These are phyloP conservation scores for Channa maculata DNA, from an alignment of 2,113 vertebrate species.

Conservation along the genomic window DNA sequence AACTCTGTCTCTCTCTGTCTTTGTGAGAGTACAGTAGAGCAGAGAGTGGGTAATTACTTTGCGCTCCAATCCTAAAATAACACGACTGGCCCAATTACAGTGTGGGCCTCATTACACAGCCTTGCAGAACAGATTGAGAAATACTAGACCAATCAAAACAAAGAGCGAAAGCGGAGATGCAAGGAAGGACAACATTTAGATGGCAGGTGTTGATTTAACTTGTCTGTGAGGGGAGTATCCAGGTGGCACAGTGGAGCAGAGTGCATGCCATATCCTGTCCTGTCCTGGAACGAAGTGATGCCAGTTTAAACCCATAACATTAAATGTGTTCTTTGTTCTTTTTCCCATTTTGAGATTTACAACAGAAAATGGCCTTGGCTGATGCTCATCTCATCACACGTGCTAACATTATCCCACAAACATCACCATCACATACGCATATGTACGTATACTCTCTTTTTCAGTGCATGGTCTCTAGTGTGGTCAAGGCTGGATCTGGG, in stretches of 20 bases:
- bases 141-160: constrained; percentile 63
- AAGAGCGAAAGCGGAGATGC: constrained; percentile 59
- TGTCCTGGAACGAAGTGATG: constrained; percentile 2
- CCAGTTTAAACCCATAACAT: constrained; percentile 35
- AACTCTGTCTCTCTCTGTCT: constrained; percentile 17
- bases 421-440: constrained; percentile 11
- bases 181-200: constrained; percentile 48
- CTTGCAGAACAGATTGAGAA: constrained; percentile 63
- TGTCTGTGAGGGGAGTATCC: constrained; percentile 44
- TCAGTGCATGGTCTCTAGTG: constrained; percentile 51
- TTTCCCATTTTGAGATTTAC: not conserved
- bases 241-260: constrained; percentile 30
- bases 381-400: constrained; percentile 5
- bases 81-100: constrained; percentile 79
- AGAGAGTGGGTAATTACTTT: constrained; percentile 73
- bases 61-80: constrained; percentile 78
- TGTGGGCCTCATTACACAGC: constrained; percentile 73
- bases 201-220: constrained; percentile 65
- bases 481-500: constrained; percentile 64
- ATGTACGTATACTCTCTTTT: constrained; percentile 30
- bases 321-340: not conserved
- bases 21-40: constrained; percentile 55
- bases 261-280: constrained; percentile 46
- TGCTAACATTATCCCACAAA: constrained; percentile 38
- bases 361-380: not conserved